These are phyloP conservation scores for Thalpophila matura DNA, from an alignment of 2,888 invertebrate species.

Conservation along the genomic window DNA sequence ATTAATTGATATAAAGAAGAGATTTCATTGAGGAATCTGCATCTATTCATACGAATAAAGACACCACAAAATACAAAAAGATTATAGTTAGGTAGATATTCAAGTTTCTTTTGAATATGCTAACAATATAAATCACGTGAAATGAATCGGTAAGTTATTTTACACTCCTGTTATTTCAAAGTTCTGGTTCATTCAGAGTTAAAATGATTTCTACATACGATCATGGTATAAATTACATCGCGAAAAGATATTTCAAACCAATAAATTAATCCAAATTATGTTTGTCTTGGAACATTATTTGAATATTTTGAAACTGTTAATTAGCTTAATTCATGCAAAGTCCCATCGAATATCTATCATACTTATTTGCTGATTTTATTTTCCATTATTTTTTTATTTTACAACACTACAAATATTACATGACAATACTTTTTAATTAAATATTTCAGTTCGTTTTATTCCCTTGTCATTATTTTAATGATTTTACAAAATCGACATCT, in stretches of 20 bases:
- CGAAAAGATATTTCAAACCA: not conserved
- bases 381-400: slow-evolving; percentile 67
- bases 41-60: no score
- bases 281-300: slow-evolving; percentile 6
- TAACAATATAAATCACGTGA: no score
- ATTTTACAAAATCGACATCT: slow-evolving; percentile 77
- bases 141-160: not conserved
- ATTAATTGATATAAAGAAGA: no score
- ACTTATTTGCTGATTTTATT: slow-evolving; percentile 62
- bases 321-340: slow-evolving; percentile 69
- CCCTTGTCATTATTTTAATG: slow-evolving; percentile 82
- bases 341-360: slow-evolving; percentile 70
- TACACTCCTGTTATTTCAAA: slow-evolving; percentile 12
- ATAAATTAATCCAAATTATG: slow-evolving; percentile 17
- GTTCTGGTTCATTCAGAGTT: slow-evolving; percentile 28
- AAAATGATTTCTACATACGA: slow-evolving; percentile 20
- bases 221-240: not conserved
- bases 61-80: no score
- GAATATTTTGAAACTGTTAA: slow-evolving; percentile 35
- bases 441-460: slow-evolving; percentile 88
- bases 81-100: no score
- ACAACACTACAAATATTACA: slow-evolving; percentile 78
- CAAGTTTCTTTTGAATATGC: not conserved
- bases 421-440: slow-evolving; percentile 77
- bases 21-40: no score